These are phyloP conservation scores for Cyclophora albipunctata DNA, from an alignment of 2,888 invertebrate genomes.

Conservation along the genomic window DNA sequence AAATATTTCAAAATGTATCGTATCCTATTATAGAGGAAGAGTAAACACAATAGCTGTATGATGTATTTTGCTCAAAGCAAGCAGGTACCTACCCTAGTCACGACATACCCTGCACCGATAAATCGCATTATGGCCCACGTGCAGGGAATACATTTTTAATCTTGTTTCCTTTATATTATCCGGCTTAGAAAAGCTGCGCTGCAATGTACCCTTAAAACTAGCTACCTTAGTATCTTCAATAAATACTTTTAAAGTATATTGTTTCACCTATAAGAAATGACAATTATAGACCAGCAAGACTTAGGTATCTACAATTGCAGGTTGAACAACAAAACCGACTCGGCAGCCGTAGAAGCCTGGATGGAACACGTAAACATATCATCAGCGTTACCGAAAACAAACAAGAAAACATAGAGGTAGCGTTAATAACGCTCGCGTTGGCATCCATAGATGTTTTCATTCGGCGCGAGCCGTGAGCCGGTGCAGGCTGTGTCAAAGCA, in stretches of 20 bases:
- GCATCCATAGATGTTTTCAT: constrained; percentile 66
- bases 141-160: constrained; percentile 72
- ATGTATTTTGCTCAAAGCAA: constrained; percentile 43
- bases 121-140: constrained; percentile 73
- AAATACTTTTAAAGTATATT: too few species aligned
- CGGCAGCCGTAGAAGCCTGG: too few species aligned
- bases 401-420: constrained; percentile 43
- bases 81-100: constrained; percentile 52
- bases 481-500: constrained; percentile 73
- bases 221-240: constrained; percentile 13
- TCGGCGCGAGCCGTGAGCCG: constrained; percentile 56
- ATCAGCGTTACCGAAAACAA: constrained; percentile 52
- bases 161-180: constrained; percentile 70
- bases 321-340: too few species aligned
- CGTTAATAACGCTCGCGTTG: constrained; percentile 62
- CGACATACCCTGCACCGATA: constrained; percentile 66
- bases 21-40: constrained; percentile 14
- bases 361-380: constrained; percentile 35
- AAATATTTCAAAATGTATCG: constrained; percentile 13
- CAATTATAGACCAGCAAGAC: too few species aligned
- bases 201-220: constrained; percentile 27
- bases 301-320: too few species aligned
- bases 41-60: constrained; percentile 41
- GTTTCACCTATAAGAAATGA: too few species aligned
- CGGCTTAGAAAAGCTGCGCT: constrained; percentile 51